phyloP scores from a whole-genome alignment of 64 coral and sea anemone species.

The Stylophora pistillata region DNA sequence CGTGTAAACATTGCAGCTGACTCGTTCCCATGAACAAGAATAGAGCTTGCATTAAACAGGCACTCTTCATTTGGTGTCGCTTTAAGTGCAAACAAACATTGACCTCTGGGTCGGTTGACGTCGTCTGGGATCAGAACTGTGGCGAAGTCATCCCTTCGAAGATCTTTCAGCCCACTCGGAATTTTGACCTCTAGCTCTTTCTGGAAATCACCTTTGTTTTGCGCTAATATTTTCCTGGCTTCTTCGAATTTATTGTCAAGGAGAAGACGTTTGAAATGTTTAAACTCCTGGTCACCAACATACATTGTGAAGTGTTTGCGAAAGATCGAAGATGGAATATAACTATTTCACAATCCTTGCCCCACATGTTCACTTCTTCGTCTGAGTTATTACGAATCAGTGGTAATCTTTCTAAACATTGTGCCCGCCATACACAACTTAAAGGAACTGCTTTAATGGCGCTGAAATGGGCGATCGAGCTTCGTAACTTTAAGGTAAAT shows the following conservation, averaged over 20 bases:
- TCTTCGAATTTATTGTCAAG: conserved; percentile 9
- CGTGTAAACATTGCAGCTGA: conserved; percentile 18
- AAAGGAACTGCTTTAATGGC: background rate
- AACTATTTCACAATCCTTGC: background rate
- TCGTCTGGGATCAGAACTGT: conserved; percentile 29
- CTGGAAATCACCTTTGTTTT: conserved; percentile 23
- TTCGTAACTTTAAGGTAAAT: conserved; percentile 4
- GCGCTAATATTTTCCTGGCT: conserved; percentile 8
- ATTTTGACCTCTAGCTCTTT: background rate
- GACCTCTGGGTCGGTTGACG: background rate
- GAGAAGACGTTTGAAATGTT: background rate
- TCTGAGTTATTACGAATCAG: background rate
- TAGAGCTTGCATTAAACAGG: conserved; percentile 41
- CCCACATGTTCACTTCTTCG: background rate
- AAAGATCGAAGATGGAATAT: conserved; percentile 4
- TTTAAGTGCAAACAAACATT: conserved; percentile 29
- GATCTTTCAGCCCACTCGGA: background rate
- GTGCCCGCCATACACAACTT: background rate
- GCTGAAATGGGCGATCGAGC: background rate
- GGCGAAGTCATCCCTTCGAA: conserved; percentile 5
- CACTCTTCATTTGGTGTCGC: conserved; percentile 63
- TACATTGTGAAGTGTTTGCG: background rate
- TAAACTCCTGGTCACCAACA: background rate
- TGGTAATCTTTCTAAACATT: background rate
- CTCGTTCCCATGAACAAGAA: conserved; percentile 38